Evolutionary conservation across 2,888 invertebrate species (phyloP).

Genomic region (Apamea epomidion): DNA sequence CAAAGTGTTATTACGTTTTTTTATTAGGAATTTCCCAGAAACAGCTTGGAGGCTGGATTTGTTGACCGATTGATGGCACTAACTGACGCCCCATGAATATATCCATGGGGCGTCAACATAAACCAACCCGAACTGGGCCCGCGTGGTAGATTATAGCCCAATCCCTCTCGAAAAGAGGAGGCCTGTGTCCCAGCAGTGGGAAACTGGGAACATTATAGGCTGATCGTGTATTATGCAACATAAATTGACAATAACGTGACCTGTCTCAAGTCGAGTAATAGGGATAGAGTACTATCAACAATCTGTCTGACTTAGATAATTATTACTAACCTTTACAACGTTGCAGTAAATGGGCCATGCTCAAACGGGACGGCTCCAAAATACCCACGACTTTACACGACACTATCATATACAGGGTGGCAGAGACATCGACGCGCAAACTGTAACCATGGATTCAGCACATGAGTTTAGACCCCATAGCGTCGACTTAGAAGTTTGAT

Average conservation of each 20-base stretch:
- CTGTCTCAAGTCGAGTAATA: neutral
- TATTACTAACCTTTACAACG: conserved; percentile 25
- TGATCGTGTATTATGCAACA: neutral
- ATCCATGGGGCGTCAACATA: neutral
- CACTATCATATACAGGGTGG: neutral
- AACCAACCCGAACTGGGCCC: too few species aligned
- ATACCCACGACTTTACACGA: neutral
- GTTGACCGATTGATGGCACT: neutral
- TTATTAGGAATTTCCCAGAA: neutral
- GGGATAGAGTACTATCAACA: neutral
- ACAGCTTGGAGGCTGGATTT: neutral
- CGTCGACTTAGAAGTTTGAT: too few species aligned
- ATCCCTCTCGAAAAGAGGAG: too few species aligned
- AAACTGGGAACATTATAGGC: too few species aligned
- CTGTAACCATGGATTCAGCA: too few species aligned
- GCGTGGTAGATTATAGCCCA: too few species aligned
- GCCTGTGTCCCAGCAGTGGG: too few species aligned
- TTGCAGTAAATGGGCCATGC: conserved; percentile 26
- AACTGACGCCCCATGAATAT: too few species aligned
- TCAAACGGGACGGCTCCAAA: neutral
- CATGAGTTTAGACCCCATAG: too few species aligned
- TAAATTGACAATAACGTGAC: neutral
- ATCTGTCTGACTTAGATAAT: conserved; percentile 27
- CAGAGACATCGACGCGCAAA: too few species aligned
- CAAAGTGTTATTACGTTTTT: neutral